Percentiles rank a stretch among this genome's conserved stretches.
Conservation (phyloP, 1,140 invertebrate species). For the Ips typographus region DNA sequence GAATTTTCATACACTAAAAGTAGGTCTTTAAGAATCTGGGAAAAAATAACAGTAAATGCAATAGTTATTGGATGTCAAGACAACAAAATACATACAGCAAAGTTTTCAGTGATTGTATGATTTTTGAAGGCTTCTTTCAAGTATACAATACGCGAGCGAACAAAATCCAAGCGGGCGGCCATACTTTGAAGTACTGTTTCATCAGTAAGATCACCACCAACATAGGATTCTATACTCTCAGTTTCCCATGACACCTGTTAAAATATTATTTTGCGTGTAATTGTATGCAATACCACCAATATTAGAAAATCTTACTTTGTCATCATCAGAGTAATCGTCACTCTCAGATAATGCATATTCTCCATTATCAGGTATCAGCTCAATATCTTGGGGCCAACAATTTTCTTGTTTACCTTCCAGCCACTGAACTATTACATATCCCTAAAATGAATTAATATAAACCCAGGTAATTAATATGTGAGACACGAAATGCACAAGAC, state of each 20-base stretch:
- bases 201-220: constrained; percentile 47
- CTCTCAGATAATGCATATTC: constrained; percentile 67
- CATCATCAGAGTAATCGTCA: constrained; percentile 57
- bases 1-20: constrained; percentile 84
- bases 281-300: background rate
- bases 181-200: constrained; percentile 48
- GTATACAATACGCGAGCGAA: constrained; percentile 46
- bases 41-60: constrained; percentile 41
- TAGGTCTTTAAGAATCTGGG: constrained; percentile 70
- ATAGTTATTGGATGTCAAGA: constrained; percentile 12
- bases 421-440: constrained; percentile 81
- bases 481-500: constrained; percentile 6
- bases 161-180: constrained; percentile 49
- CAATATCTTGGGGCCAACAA: constrained; percentile 80
- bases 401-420: constrained; percentile 78
- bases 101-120: constrained; percentile 44
- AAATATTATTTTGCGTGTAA: background rate
- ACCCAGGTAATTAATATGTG: no score
- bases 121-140: constrained; percentile 46
- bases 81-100: constrained; percentile 40
- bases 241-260: constrained; percentile 77
- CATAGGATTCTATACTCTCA: constrained; percentile 62
- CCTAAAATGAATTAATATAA: constrained; percentile 28
- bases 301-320: constrained; percentile 34
- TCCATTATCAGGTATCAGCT: constrained; percentile 44